phyloP scores from a whole-genome alignment of 2,113 vertebrate genomes.

The Elgaria multicarinata region DNA sequence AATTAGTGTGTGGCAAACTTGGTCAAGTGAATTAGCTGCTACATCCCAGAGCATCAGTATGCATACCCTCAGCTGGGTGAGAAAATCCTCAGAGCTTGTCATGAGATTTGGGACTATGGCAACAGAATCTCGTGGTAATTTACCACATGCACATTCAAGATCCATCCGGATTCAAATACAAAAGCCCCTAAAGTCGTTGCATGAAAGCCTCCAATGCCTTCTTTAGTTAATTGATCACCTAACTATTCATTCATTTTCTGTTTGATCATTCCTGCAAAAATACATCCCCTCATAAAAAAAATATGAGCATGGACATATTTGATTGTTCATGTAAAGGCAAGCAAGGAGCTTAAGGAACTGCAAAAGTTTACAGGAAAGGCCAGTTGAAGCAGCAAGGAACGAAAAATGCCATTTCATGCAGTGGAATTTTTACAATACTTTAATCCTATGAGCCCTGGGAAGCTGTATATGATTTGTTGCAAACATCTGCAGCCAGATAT shows the following conservation, averaged over 20 bases:
- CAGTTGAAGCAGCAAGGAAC: slow-evolving; percentile 38
- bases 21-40: neutral
- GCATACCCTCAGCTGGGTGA: neutral
- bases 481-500: neutral
- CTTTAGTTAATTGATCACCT: neutral
- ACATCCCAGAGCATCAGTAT: neutral
- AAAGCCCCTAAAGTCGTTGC: neutral
- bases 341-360: slow-evolving; percentile 42
- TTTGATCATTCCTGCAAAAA: slow-evolving; percentile 27
- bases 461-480: slow-evolving; percentile 16
- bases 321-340: slow-evolving; percentile 53
- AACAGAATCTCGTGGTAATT: neutral
- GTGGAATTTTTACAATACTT: slow-evolving; percentile 51
- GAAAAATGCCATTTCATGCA: slow-evolving; percentile 33
- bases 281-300: slow-evolving; percentile 53
- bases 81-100: slow-evolving; percentile 12
- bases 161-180: neutral
- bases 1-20: neutral
- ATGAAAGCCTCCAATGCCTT: neutral
- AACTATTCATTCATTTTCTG: slow-evolving; percentile 47
- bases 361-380: slow-evolving; percentile 55
- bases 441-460: slow-evolving; percentile 45
- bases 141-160: neutral
- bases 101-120: neutral
- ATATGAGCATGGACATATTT: slow-evolving; percentile 34